Base-by-base conservation (phyloP, 2,797 vertebrate genomes). In the Echeneis naucrates region DNA sequence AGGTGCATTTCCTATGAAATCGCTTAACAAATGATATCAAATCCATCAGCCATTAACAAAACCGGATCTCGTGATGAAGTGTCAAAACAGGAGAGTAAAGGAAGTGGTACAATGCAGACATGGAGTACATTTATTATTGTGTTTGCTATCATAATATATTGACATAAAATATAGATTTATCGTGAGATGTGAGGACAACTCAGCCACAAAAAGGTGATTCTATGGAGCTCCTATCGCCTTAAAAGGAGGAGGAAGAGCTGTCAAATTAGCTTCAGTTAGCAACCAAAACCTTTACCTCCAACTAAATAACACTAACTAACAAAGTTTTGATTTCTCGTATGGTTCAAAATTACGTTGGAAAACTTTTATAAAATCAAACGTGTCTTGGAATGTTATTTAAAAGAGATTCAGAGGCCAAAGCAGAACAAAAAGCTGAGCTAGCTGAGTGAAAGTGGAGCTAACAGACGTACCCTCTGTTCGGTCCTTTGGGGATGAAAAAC, bases 401-500 rank as follows among this genome's bases (percentile, higher is more conserved):
- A 37, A 7, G 23, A 17, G 0, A 54, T 23, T 47, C 35, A 33
- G 35, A 9, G n/a, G 4, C 27, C n/a, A 40, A 44, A 11, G 7
- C 7, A 13, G 3, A 40, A 21, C 19, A 27, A 35, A 60, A n/a
- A 33, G 33, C 19, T 32, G 11, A 13, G 70, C 44, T 77, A 81
- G 32, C 30, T 53, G 35, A 32, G 45, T 53, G 84, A 75, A 42
- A 56, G 26, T 1, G 14, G 76, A 78, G 92, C 92, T 93, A 89
- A 85, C 75, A 24, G 75, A 95, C 96, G 96, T 83, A 98, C 98
- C 98, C 98, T 86, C 94, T 93, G 90, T 99, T 99, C 2, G 98
- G 97, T 82, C 97, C 97, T 91, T 98, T 99, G 1, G 97, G 98
- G 48, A 99, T 93, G 27, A 98, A 95, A 93, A 95, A 97, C 26